These are phyloP conservation scores for Silurus meridionalis DNA, from an alignment of 2,113 vertebrate genomes.

Conservation along the genomic window DNA sequence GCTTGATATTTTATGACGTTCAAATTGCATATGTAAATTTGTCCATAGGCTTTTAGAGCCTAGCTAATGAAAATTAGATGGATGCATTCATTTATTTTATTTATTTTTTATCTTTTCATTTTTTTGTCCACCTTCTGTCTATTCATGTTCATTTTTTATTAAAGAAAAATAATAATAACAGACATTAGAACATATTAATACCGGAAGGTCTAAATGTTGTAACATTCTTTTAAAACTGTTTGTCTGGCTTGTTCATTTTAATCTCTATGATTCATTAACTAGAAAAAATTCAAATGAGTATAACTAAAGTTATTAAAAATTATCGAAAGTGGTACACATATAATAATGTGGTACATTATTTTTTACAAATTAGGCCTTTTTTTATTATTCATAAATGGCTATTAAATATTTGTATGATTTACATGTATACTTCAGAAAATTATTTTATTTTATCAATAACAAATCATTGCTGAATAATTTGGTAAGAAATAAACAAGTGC, in stretches of 20 bases:
- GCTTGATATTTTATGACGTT: constrained; percentile 64
- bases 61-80: constrained; percentile 68
- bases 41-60: constrained; percentile 61
- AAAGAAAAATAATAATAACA: constrained; percentile 54
- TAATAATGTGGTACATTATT: not conserved
- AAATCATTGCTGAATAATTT: no score
- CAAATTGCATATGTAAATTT: constrained; percentile 55
- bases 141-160: not conserved
- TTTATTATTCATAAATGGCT: not conserved
- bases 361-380: not conserved
- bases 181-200: constrained; percentile 53
- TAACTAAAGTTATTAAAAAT: not conserved
- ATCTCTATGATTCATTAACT: not conserved
- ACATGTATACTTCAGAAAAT: not conserved
- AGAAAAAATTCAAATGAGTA: not conserved
- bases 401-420: not conserved
- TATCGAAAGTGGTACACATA: not conserved
- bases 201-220: not conserved
- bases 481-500: no score
- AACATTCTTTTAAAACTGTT: not conserved
- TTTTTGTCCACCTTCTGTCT: constrained; percentile 31
- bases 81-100: constrained; percentile 62
- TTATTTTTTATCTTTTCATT: constrained; percentile 23
- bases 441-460: no score
- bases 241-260: not conserved